Conservation (phyloP, 92 coral and sea anemone genomes). For the Palythoa grandis region DNA sequence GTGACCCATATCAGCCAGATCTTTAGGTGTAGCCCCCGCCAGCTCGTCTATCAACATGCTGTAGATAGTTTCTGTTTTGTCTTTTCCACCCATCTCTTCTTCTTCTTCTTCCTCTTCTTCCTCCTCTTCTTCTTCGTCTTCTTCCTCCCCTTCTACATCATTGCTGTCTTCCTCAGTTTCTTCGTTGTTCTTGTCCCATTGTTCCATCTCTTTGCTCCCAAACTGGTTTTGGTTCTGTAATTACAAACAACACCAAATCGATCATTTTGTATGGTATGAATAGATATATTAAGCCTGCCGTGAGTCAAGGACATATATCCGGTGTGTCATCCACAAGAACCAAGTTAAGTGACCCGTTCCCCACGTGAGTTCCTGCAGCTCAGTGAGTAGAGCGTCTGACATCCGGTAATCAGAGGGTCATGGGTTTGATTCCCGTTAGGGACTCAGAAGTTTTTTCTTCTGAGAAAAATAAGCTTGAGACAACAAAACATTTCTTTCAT, state of each 20-base stretch:
- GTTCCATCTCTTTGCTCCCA: too few species aligned
- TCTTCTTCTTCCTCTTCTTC: not conserved
- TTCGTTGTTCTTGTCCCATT: not conserved
- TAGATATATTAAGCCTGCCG: not conserved
- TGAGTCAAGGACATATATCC: too few species aligned
- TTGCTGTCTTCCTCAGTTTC: not conserved
- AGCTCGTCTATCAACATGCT: slow-evolving; percentile 33
- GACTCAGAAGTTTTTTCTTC: too few species aligned
- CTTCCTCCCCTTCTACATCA: not conserved
- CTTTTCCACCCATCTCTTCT: not conserved
- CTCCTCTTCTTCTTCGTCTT: not conserved
- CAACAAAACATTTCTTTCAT: too few species aligned
- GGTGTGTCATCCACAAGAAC: too few species aligned
- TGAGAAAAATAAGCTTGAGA: too few species aligned
- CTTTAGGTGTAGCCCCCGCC: not conserved
- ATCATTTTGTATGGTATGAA: not conserved
- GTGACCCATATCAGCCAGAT: slow-evolving; percentile 8
- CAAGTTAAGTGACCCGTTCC: too few species aligned
- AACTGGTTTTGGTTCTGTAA: not conserved
- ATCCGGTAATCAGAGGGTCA: too few species aligned
- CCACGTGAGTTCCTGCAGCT: too few species aligned
- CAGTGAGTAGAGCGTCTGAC: too few species aligned
- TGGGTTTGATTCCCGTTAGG: too few species aligned
- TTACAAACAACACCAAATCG: not conserved
- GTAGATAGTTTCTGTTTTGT: slow-evolving; percentile 9